Base-by-base conservation (phyloP, 2,888 invertebrate species). In the Gastrophysa polygoni region DNA sequence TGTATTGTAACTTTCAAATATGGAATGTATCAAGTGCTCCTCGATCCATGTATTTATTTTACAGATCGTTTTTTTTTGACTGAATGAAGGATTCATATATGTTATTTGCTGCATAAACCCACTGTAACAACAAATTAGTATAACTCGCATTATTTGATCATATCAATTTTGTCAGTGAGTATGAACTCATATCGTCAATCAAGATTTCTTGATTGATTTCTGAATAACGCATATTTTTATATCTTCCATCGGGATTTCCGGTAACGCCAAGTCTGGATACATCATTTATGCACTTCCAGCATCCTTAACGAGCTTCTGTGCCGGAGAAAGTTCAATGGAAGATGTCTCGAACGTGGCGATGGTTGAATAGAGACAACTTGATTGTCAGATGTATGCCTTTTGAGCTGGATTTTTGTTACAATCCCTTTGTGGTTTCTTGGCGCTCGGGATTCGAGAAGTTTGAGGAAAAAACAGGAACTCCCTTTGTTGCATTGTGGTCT, bases 281-380 rank as follows among this genome's bases (percentile, higher is more conserved):
- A 43, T 47, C 55, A 55, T 62, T 63, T 34, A 63, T 52, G 57
- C 38, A 49, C 48, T 59, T 58, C 44, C 18, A 44, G 24, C 43
- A 28, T 21, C 32, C 14, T 28, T 58, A 58, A 62, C 58, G 58
- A 62, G 57, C 54, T 54, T 47, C 62, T 62, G 54, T 46, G 58
- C 54, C 48, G 54, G 62, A 58, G 10, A 62, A 32, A 58, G 47
- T 62, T 62, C 62, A 62, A 58, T 58, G 54, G 62, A 38, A 62
- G 46, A 55, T 59, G 47, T 62, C 51, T 50, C 58, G 52, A 43
- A 49, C 58, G 44, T 48, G 52, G 43, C 34, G 62, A 54, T 43
- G 48, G 58, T 52, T 58, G 57, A 57, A 62, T 62, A 54, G 52
- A 54, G n/a, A 46, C 62, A 44, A 24, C 46, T 44, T 61, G 57